Base-by-base conservation (phyloP, 2,888 invertebrate genomes). In the Spialia ferax region DNA sequence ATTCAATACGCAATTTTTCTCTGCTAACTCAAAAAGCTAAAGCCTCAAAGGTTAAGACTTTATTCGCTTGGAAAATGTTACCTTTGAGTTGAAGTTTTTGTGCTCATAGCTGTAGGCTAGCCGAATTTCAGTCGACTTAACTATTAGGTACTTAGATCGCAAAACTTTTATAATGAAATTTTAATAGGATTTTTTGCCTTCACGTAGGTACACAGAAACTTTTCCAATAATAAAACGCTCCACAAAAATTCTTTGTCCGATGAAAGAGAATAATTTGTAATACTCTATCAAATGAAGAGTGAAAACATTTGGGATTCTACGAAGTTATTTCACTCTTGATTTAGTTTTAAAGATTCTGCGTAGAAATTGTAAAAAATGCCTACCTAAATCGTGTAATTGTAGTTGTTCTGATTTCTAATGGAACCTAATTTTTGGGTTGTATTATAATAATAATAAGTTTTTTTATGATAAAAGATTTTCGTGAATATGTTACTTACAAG, bases 131-230 rank as follows among this genome's bases (percentile, higher is more conserved):
- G 35, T 11, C 38, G 38, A 38, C 13, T 38, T 38, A 42, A 15
- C 42, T 42, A 42, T 42, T 42, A n/a, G n/a, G n/a, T n/a, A n/a
- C n/a, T n/a, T n/a, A 42, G 15, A 42, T 42, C 42, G 42, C 42
- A 42, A 15, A 42, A 42, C 15, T 42, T 42, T 42, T 15, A 7
- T 42, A 10, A 42, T 15, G 42, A 15, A 18, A 15, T 42, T 42
- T 42, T 8, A 42, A 15, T 42, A 42, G 42, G 15, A 42, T 18
- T 42, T 18, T 42, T 13, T 15, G 42, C 42, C 1, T 42, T 15
- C 8, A 42, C 18, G 7, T 45, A 45, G 42, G 42, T 42, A 42
- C 45, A 20, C 45, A 20, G 2, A 63, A 63, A 42, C 29, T 63
- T 18, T 63, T 55, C 10, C 10, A 20, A 45, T 18, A 63, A 42